Evolutionary conservation across 2,113 vertebrate genomes (phyloP).

Genomic region (Oxyruncus cristatus): DNA sequence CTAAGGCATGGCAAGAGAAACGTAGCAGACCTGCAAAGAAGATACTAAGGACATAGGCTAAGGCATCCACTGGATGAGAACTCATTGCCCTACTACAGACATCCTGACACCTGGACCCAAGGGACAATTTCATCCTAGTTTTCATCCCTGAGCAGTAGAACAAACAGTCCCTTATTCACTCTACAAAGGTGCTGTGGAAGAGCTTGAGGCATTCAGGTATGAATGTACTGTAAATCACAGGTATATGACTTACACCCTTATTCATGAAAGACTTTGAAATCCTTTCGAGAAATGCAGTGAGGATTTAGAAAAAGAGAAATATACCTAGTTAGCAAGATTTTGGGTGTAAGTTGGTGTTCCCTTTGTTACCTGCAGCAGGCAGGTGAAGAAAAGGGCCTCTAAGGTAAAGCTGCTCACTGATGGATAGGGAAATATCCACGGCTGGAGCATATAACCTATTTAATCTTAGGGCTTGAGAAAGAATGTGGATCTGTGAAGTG

Average conservation of each 20-base stretch:
- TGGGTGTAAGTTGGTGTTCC: not conserved
- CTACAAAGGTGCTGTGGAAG: not conserved
- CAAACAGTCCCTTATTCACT: not conserved
- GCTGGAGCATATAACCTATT: not conserved
- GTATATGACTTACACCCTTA: not conserved
- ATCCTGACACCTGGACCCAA: not conserved
- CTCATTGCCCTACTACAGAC: not conserved
- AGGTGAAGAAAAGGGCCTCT: not conserved
- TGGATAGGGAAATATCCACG: not conserved
- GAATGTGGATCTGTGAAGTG: not conserved
- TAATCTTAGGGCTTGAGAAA: not conserved
- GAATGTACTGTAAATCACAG: not conserved
- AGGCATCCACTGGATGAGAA: not conserved
- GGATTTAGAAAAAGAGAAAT: not conserved
- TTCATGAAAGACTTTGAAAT: not conserved
- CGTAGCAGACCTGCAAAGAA: accelerated
- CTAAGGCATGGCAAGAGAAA: not conserved
- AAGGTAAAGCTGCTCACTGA: not conserved
- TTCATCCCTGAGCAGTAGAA: not conserved
- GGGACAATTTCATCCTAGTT: not conserved
- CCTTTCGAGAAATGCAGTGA: not conserved
- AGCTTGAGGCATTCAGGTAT: not conserved
- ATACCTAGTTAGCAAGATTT: not conserved
- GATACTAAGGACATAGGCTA: not conserved
- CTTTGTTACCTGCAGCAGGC: not conserved